Evolutionary conservation across 1,140 invertebrate species (phyloP).

Genomic region (Asbolus verrucosus): DNA sequence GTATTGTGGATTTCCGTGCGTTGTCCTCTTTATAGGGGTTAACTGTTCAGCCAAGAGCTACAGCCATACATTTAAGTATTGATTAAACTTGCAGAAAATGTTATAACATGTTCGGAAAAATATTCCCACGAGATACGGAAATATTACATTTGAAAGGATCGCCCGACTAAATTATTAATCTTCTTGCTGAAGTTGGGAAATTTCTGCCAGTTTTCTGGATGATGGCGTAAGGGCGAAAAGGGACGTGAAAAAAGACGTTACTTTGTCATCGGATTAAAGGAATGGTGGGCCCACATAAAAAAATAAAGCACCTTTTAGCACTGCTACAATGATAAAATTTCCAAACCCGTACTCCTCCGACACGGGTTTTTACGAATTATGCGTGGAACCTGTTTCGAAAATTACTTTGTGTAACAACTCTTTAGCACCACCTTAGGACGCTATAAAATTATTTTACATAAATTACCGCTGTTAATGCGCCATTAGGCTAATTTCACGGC

Average conservation of each 20-base stretch:
- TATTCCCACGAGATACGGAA: conserved; percentile 24
- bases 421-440: background rate
- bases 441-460: conserved; percentile 6
- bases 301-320: too few species aligned
- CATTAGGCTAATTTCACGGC: background rate
- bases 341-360: too few species aligned
- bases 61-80: conserved; percentile 37
- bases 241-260: conserved; percentile 12
- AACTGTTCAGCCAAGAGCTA: conserved; percentile 44
- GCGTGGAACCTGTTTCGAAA: background rate
- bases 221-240: background rate
- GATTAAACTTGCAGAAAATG: conserved; percentile 39
- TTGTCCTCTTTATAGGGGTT: conserved; percentile 45
- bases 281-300: background rate
- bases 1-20: conserved; percentile 43
- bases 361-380: background rate
- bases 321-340: too few species aligned
- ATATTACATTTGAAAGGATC: conserved; percentile 34
- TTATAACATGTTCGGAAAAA: conserved; percentile 36
- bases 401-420: too few species aligned
- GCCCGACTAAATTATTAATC: conserved; percentile 28
- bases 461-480: background rate
- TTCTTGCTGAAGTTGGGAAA: conserved; percentile 7
- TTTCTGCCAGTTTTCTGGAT: conserved; percentile 7
- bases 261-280: conserved; percentile 14